These are phyloP conservation scores for Aphidius ervi DNA, from an alignment of 1,140 invertebrate species.

Conservation along the genomic window DNA sequence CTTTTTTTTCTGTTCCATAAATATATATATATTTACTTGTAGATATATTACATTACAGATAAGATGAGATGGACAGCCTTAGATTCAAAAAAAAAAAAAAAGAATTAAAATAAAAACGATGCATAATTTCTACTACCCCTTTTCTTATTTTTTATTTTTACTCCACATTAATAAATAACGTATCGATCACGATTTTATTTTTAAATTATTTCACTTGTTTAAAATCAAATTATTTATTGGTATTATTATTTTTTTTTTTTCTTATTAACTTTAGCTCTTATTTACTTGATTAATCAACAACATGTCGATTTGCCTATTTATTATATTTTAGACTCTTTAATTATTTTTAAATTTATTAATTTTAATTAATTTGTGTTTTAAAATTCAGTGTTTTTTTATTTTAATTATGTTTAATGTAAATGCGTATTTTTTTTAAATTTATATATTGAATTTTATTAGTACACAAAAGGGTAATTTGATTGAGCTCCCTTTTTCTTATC, in stretches of 20 bases:
- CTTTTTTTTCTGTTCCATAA: slow-evolving; percentile 1
- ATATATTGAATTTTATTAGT: slow-evolving; percentile 8
- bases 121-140: slow-evolving; percentile 8
- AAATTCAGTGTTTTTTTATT: neutral
- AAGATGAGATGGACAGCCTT: slow-evolving; percentile 24
- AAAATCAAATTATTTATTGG: slow-evolving; percentile 23
- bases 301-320: slow-evolving; percentile 23
- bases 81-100: slow-evolving; percentile 18
- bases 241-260: slow-evolving; percentile 10
- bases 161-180: slow-evolving; percentile 4
- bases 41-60: slow-evolving; percentile 20
- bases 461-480: slow-evolving; percentile 41
- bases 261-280: slow-evolving; percentile 24
- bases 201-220: slow-evolving; percentile 14
- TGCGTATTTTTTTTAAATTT: slow-evolving; percentile 19
- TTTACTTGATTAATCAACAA: slow-evolving; percentile 39
- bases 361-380: slow-evolving; percentile 24
- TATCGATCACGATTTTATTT: slow-evolving; percentile 4
- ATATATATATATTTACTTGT: slow-evolving; percentile 1
- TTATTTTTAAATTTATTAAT: slow-evolving; percentile 22
- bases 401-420: slow-evolving; percentile 25
- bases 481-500: slow-evolving; percentile 37
- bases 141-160: slow-evolving; percentile 6
- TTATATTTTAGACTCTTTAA: slow-evolving; percentile 2
- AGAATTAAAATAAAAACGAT: slow-evolving; percentile 1